These are phyloP conservation scores for Neoarius graeffei DNA, from an alignment of 2,113 vertebrate genomes.

Conservation along the genomic window DNA sequence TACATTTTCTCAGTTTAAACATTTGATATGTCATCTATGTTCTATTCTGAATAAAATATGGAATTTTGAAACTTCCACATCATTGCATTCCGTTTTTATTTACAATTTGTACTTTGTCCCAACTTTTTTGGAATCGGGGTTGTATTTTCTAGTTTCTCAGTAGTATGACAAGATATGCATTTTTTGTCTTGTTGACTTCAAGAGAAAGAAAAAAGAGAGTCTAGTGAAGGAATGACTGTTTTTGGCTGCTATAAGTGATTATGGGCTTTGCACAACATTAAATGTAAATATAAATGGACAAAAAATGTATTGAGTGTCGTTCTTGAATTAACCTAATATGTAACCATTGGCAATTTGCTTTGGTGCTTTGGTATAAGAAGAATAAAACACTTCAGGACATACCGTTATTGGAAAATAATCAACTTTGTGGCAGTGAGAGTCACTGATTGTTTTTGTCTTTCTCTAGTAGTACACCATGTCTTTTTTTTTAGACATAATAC, in stretches of 20 bases:
- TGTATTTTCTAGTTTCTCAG: too few species aligned
- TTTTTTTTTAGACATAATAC: not conserved
- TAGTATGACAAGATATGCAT: not conserved
- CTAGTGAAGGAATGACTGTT: not conserved
- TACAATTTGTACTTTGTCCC: too few species aligned
- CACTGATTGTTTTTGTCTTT: too few species aligned
- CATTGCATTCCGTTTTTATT: too few species aligned
- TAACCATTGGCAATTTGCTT: not conserved
- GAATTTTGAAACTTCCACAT: too few species aligned
- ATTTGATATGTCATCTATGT: too few species aligned
- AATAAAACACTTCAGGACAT: not conserved
- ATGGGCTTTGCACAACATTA: not conserved
- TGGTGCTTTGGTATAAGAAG: not conserved
- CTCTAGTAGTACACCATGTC: not conserved
- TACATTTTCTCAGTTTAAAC: too few species aligned
- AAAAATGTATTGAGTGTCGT: not conserved
- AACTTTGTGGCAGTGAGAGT: not conserved
- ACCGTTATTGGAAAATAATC: not conserved
- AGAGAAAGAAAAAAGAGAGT: not conserved
- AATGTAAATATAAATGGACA: not conserved
- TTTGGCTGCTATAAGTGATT: not conserved
- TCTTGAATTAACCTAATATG: not conserved
- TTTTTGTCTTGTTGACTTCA: not conserved
- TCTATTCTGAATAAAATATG: too few species aligned
- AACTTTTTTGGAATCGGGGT: too few species aligned